Percentiles rank a stretch among this genome's conserved stretches.
phyloP scores from a whole-genome alignment of 2,888 invertebrate genomes.

The Oxycera nigricornis region DNA sequence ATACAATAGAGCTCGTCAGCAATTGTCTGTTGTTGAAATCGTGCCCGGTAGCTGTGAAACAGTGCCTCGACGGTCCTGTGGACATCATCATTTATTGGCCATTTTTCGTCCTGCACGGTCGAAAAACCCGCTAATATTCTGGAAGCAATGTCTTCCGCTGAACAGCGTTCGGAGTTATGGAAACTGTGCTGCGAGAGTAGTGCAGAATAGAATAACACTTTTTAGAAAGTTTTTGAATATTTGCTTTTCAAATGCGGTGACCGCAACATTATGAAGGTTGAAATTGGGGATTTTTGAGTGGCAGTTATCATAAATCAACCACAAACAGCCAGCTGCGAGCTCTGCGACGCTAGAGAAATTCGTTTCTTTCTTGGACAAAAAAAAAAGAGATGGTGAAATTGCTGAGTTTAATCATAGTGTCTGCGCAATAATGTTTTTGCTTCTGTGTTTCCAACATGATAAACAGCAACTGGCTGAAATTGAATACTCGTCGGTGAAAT shows the following conservation, averaged over 20 bases:
- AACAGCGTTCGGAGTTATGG: background rate
- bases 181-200: background rate
- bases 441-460: background rate
- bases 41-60: background rate
- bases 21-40: slow-evolving; percentile 8
- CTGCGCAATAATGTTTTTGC: background rate
- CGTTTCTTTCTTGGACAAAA: background rate
- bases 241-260: background rate
- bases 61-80: background rate
- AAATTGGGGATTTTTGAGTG: background rate
- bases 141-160: background rate
- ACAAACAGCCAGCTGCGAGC: background rate
- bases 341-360: background rate
- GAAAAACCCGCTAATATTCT: background rate
- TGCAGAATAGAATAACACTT: background rate
- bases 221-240: background rate
- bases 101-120: background rate
- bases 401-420: background rate
- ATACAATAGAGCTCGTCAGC: slow-evolving; percentile 1
- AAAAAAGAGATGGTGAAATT: background rate
- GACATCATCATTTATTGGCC: background rate
- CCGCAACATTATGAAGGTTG: too few species aligned
- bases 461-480: too few species aligned
- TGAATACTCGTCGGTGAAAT: too few species aligned
- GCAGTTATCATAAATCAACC: background rate